Evolutionary conservation across 1,140 invertebrate species (phyloP), one percentile per base, ranked within the genome.

Genomic region (Eriocheir sinensis): DNA sequence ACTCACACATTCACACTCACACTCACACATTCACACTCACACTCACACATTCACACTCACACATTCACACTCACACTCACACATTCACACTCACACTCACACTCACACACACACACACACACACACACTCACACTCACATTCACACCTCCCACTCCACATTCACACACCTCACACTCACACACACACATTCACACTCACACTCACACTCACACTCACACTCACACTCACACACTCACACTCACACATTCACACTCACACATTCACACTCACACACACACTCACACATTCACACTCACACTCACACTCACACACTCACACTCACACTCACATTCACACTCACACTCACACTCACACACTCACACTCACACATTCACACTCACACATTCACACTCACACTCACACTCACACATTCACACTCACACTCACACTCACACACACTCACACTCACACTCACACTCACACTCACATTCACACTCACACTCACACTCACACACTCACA

Each of bases 21-120:
- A 27, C 53, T 81, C n/a, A 30, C n/a, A n/a, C 80, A 36, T 8
- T 21, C 80, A 72, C 53, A 81, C 80, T 81, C 12, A 32, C n/a
- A 30, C 80, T 12, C 12, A 81, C 80, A 12, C 53, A 72, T 27
- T 72, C 53, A 12, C 53, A 12, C 12, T 12, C 27, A 12, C 27
- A 12, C 53, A 72, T 27, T 72, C 53, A 12, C 53, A 12, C 53
- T 12, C 53, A 72, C 53, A 72, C 53, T 21, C 32, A 15, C 32
- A 34, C 41, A 38, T 15, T 40, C 17, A 21, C 17, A 38, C 40
- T 40, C 86, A 90, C 89, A 90, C 89, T 30, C 89, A 90, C 89
- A 89, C 86, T 40, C 86, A 89, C 86, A 90, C 89, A 90, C 89
- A 90, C 38, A 90, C 40, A 48, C 41, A 90, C 41, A 48, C 89